phyloP scores from a whole-genome alignment of 2,888 invertebrate species.

The Sceliomorpha sp. region DNA sequence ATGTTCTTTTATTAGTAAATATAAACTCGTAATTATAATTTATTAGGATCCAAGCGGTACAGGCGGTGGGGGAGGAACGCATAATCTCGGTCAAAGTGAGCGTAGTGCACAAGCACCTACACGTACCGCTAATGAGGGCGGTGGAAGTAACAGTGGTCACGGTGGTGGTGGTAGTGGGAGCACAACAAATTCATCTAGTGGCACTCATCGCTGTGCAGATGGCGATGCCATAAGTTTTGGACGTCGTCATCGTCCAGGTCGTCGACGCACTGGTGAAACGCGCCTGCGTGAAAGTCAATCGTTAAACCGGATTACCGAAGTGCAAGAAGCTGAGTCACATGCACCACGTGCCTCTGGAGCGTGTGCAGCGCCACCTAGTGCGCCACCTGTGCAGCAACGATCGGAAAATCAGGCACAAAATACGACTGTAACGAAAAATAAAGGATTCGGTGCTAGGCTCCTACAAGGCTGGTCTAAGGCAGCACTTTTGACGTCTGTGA shows the following conservation, averaged over 20 bases:
- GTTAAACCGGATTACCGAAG: slow-evolving; percentile 91
- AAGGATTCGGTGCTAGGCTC: slow-evolving; percentile 81
- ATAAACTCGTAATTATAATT: too few relatives aligned
- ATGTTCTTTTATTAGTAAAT: neutral
- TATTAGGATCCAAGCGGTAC: slow-evolving; percentile 83
- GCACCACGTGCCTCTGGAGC: slow-evolving; percentile 44
- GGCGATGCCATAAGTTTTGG: slow-evolving; percentile 78
- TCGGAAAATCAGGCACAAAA: slow-evolving; percentile 69
- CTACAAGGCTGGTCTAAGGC: slow-evolving; percentile 80
- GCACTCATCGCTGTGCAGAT: slow-evolving; percentile 60
- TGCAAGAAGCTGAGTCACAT: slow-evolving; percentile 86
- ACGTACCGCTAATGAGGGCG: slow-evolving; percentile 6
- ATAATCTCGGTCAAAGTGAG: slow-evolving; percentile 27
- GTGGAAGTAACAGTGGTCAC: slow-evolving; percentile 1
- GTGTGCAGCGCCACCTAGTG: slow-evolving; percentile 10
- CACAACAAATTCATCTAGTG: slow-evolving; percentile 41
- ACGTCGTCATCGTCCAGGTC: slow-evolving; percentile 82
- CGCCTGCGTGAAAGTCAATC: slow-evolving; percentile 90
- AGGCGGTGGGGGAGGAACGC: slow-evolving; percentile 76
- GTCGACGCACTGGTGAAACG: slow-evolving; percentile 84
- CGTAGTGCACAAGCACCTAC: slow-evolving; percentile 4
- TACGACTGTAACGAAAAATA: slow-evolving; percentile 66
- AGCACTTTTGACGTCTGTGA: slow-evolving; percentile 36
- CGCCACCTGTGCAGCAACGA: slow-evolving; percentile 22
- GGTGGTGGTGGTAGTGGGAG: slow-evolving; percentile 59